A percentile compares a stretch with the other conserved stretches of the same genome.
Conservation (phyloP, 2,113 vertebrate species). For the Oostethus manadensis region DNA sequence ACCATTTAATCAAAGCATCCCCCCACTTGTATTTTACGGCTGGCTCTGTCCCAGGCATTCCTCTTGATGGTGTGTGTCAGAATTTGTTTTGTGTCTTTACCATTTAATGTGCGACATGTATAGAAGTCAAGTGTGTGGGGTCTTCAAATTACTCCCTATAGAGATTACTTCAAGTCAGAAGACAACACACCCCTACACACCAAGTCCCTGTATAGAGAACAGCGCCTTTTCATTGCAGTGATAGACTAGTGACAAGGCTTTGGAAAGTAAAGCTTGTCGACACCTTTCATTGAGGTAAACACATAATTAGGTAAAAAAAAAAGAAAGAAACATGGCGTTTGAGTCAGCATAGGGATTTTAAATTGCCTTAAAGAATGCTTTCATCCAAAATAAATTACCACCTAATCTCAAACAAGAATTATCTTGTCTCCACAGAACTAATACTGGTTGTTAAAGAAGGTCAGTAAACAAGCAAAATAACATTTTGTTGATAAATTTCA, state of each 20-base stretch:
- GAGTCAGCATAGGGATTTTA: constrained; percentile 32
- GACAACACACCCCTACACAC: constrained; percentile 27
- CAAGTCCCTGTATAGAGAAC: constrained; percentile 37
- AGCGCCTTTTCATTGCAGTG: constrained; percentile 71
- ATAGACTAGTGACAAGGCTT: constrained; percentile 66
- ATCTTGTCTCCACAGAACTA: constrained; percentile 27
- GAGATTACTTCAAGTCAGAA: constrained; percentile 47
- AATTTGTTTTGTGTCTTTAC: constrained; percentile 14
- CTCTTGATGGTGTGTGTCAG: constrained; percentile 17
- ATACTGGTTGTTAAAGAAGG: background rate
- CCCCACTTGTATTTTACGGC: too few species aligned
- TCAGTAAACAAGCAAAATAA: constrained; percentile 15
- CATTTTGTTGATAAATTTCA: constrained; percentile 34
- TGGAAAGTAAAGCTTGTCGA: constrained; percentile 61
- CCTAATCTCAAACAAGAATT: constrained; percentile 34
- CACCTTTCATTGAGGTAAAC: constrained; percentile 59
- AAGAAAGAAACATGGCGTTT: constrained; percentile 16
- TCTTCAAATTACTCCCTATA: constrained; percentile 34
- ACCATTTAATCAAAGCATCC: too few species aligned
- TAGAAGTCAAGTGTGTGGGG: constrained; percentile 18
- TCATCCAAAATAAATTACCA: constrained; percentile 36
- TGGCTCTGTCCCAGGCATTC: constrained; percentile 12
- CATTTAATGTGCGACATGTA: background rate
- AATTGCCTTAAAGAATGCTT: constrained; percentile 33
- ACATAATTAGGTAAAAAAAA: constrained; percentile 45